Percentiles rank a stretch among this genome's conserved stretches.
Evolutionary conservation across 2,797 vertebrate genomes (phyloP).

Genomic region (Anguilla pacifica): DNA sequence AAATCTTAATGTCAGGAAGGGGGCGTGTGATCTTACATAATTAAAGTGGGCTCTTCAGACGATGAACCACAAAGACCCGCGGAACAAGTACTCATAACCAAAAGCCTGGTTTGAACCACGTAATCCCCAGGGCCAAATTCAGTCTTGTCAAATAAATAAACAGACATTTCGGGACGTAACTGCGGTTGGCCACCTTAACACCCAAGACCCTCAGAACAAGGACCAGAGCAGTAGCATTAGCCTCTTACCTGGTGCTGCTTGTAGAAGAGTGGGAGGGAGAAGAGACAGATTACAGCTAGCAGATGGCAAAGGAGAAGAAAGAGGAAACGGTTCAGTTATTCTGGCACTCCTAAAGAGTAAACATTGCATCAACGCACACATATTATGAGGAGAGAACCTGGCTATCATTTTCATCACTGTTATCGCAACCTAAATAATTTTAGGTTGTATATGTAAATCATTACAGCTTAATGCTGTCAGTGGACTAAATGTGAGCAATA

Average conservation of each 20-base stretch:
- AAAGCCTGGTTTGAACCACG: not conserved
- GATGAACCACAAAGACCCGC: not conserved
- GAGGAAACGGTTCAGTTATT: not conserved
- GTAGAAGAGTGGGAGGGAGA: slow-evolving; percentile 91
- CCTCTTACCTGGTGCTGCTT: slow-evolving; percentile 79
- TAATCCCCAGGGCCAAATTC: not conserved
- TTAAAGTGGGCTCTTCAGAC: not conserved
- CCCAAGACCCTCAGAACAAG: not conserved
- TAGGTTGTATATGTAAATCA: not conserved
- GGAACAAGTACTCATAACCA: too few relatives aligned
- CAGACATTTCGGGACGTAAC: not conserved
- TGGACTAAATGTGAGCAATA: not conserved
- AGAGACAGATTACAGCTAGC: slow-evolving; percentile 83
- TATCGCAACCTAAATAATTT: not conserved
- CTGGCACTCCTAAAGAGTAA: not conserved
- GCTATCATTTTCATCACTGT: not conserved
- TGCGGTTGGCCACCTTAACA: not conserved
- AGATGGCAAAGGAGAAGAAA: slow-evolving; percentile 25
- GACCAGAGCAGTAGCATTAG: not conserved
- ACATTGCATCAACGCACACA: not conserved
- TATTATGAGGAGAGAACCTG: not conserved
- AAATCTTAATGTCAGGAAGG: not conserved
- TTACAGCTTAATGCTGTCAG: not conserved
- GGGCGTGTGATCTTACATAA: not conserved
- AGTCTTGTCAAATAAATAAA: not conserved